Evolutionary conservation across 1,140 invertebrate genomes (phyloP), one percentile per base, ranked within the genome.

Genomic region (Camponotus floridanus): DNA sequence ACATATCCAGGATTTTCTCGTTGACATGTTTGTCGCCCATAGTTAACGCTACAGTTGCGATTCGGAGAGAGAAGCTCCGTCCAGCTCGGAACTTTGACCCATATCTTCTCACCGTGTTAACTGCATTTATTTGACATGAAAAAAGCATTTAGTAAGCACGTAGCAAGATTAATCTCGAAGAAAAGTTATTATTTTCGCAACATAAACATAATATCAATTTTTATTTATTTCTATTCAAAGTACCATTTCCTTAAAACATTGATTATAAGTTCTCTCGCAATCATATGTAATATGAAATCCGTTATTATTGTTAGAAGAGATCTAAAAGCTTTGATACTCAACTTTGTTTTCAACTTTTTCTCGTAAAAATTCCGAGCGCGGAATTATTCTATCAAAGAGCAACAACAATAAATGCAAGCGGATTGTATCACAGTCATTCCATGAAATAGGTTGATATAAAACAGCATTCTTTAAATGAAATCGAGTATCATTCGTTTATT

Each of bases 361-460:
- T 57, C 36, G 15, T 57, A 70, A 70, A 70, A 57, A 31, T 26
- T 21, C n/a, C 15, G n/a, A 1, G 26, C 26, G 26, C 7, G 13
- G 76, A 68, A 70, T 80, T 31, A 51, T 57, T 15, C 9, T 33
- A 42, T 59, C 51, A 59, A 80, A 70, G 48, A 18, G 15, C 13
- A 55, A 68, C 33, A 55, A 51, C 31, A 42, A 80, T 42, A 59
- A 68, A 68, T 36, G 21, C 51, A n/a, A 42, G 13, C 31, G 3
- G 36, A 39, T 39, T 6, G 36, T 39, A 26, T 26, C 18, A 13
- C 31, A 36, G 31, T 80, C 48, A n/a, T 26, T 80, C 57, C 55
- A 57, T 15, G 7, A 39, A 33, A 7, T 42, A 8, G 48, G 26
- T 70, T 48, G 45, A 59, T 70, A 59, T 15, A 26, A 80, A 55